These are phyloP conservation scores for Proterorhinus semilunaris DNA, from an alignment of 2,113 vertebrate genomes.

Conservation along the genomic window DNA sequence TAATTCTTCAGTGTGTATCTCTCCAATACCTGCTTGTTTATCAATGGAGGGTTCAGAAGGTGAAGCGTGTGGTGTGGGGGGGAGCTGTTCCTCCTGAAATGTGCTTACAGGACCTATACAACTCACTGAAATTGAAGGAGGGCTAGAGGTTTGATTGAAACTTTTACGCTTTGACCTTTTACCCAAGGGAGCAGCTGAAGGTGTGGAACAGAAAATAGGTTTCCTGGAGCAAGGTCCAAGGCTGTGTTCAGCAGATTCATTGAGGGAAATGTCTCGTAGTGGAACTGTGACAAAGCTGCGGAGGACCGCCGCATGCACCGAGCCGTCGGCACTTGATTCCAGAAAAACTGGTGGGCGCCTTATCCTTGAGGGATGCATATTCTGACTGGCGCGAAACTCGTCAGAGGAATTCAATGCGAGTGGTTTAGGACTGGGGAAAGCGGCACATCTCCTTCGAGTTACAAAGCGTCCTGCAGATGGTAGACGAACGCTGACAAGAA, in stretches of 20 bases:
- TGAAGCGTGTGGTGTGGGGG: neutral
- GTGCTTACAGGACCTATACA: slow-evolving; percentile 11
- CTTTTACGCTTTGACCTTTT: slow-evolving; percentile 7
- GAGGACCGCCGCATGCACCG: slow-evolving; percentile 10
- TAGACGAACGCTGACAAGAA: slow-evolving; percentile 29
- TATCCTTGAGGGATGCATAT: neutral
- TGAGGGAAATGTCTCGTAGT: slow-evolving; percentile 50
- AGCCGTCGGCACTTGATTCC: slow-evolving; percentile 43
- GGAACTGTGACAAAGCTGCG: slow-evolving; percentile 7
- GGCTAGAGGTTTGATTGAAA: slow-evolving; percentile 12
- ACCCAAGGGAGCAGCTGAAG: slow-evolving; percentile 33
- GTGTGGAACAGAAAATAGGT: slow-evolving; percentile 69
- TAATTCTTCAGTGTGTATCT: neutral
- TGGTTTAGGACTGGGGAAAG: slow-evolving; percentile 13
- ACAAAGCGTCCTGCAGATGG: slow-evolving; percentile 50
- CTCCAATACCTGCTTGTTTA: neutral
- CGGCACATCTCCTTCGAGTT: slow-evolving; percentile 45
- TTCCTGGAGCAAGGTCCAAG: slow-evolving; percentile 35
- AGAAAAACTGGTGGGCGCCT: neutral
- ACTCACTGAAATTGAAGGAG: slow-evolving; percentile 29
- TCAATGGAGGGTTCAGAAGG: neutral
- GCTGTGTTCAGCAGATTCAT: slow-evolving; percentile 36
- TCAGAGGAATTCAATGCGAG: slow-evolving; percentile 60
- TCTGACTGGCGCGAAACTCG: slow-evolving; percentile 45
- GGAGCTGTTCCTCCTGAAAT: neutral